Evolutionary conservation across 2,888 invertebrate genomes (phyloP), one percentile per base, ranked within the genome.

Genomic region (Gari tellinella): DNA sequence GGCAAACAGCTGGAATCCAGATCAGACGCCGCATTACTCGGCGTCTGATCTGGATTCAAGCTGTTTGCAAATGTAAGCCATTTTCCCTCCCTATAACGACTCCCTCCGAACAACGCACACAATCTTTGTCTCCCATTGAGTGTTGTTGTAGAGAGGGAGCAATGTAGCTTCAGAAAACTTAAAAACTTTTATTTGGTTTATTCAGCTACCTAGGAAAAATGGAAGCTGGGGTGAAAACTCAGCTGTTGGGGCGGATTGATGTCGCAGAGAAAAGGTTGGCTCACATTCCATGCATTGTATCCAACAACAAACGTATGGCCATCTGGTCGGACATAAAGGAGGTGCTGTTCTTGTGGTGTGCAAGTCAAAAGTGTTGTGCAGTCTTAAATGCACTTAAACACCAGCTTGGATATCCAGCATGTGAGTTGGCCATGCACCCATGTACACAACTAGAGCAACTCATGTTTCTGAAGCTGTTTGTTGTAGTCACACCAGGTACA

Each of bases 291-390:
- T 65, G 49, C 46, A 72, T 83, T 12, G 5, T 55, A 21, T 57
- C 68, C 1, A 61, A 64, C 21, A 52, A 57, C 15, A 46, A 60
- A 31, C 60, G 58, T 19, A 77, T 86, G 75, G 81, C 76, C 0
- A 70, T 76, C 12, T 85, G 86, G 84, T 73, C 82, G 0, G 84
- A 85, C 60, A 46, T 86, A 3, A 81, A 76, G 40, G 86, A 86
- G 60, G 58, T 79, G 0, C 55, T 84, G 12, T 82, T 86, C 23
- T 72, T 84, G 2, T 72, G 76, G 38, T 86, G 86, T 45, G 61
- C 79, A 8, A 66, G 75, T 55, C 56, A 64, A 7, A 26, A 57
- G 1, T 86, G 86, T 58, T 53, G 66, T 31, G 76, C 83, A n/a
- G 83, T 86, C 14, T 53, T 84, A 21, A 70, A 68, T 23, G 81